Conservation (phyloP, 2,888 invertebrate genomes). For the Epistrophella euchroma region DNA sequence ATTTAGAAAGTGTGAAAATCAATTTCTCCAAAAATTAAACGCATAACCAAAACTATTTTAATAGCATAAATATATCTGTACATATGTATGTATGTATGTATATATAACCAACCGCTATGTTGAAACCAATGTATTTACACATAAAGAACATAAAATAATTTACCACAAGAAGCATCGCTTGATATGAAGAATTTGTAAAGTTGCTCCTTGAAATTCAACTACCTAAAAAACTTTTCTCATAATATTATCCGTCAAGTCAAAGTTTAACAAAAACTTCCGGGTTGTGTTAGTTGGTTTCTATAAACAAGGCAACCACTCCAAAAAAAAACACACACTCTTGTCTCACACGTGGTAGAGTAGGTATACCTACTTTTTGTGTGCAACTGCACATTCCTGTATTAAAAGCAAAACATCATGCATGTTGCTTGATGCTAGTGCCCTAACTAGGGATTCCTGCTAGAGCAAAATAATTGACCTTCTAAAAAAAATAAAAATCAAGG, state of each 20-base stretch:
- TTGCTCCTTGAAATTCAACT: slow-evolving; percentile 25
- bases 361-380: slow-evolving; percentile 15
- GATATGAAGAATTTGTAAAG: background rate
- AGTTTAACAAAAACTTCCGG: slow-evolving; percentile 60
- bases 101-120: background rate
- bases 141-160: slow-evolving; percentile 23
- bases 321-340: background rate
- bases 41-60: background rate
- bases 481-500: slow-evolving; percentile 41
- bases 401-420: slow-evolving; percentile 51
- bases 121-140: slow-evolving; percentile 14
- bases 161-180: background rate
- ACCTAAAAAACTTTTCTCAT: slow-evolving; percentile 60
- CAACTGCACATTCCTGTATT: slow-evolving; percentile 12
- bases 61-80: background rate
- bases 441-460: slow-evolving; percentile 25
- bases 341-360: slow-evolving; percentile 4
- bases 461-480: slow-evolving; percentile 68
- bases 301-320: background rate
- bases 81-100: too few species aligned
- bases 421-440: background rate
- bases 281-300: slow-evolving; percentile 11
- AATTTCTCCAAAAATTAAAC: background rate
- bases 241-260: slow-evolving; percentile 47
- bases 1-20: slow-evolving; percentile 1